A percentile compares a stretch with the other conserved stretches of the same genome.
Evolutionary conservation across 2,113 vertebrate genomes (phyloP).

Genomic region (Otocyon megalotis): DNA sequence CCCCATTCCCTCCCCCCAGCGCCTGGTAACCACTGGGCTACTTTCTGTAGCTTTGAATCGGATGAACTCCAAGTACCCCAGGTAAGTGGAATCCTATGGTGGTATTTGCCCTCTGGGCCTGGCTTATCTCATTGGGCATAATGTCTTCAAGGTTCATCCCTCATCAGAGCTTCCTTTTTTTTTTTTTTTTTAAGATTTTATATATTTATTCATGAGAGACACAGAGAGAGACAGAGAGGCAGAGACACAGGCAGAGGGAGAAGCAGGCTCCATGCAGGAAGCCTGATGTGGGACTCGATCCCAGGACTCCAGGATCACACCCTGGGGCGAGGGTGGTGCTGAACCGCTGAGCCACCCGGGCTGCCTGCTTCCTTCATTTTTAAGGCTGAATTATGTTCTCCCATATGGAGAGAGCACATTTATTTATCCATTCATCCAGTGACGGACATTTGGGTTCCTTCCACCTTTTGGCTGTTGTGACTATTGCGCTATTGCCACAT

Average conservation of each 20-base stretch:
- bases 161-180: too few species aligned
- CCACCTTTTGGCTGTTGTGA: neutral
- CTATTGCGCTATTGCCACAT: too few species aligned
- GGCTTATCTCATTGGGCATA: neutral
- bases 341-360: too few species aligned
- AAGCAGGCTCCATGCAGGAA: too few species aligned
- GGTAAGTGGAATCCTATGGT: rapidly evolving
- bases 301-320: too few species aligned
- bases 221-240: too few species aligned
- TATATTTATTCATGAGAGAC: too few species aligned
- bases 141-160: neutral
- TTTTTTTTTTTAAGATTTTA: too few species aligned
- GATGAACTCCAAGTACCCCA: neutral
- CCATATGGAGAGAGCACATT: rapidly evolving
- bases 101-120: neutral
- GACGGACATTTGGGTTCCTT: rapidly evolving
- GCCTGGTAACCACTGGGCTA: rapidly evolving
- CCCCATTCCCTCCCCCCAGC: rapidly evolving
- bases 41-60: neutral
- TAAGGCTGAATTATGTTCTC: neutral
- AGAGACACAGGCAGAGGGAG: too few species aligned
- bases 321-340: too few species aligned
- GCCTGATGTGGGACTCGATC: too few species aligned
- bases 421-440: rapidly evolving
- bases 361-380: neutral